Conservation (phyloP, 2,797 vertebrate species). For the Decapterus maruadsi region DNA sequence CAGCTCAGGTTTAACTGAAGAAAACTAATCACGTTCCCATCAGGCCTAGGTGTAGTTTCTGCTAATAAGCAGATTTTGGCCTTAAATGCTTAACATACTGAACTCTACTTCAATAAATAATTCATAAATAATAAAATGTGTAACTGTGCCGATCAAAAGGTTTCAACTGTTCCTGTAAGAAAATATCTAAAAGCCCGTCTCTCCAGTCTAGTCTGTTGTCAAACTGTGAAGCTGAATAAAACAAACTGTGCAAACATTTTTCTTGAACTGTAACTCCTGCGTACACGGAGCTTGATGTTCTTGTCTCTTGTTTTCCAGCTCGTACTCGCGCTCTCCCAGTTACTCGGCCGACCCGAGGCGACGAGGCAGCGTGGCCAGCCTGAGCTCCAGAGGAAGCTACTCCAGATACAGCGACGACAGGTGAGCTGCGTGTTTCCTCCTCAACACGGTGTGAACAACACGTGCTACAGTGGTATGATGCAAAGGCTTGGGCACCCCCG, state of each 20-base stretch:
- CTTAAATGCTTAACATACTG: background rate
- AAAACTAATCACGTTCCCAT: background rate
- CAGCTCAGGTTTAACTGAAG: background rate
- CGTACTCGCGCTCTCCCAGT: conserved; percentile 91
- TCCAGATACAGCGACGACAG: conserved; percentile 90
- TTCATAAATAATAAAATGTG: no score
- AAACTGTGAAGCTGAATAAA: background rate
- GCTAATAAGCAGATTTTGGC: background rate
- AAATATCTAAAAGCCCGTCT: background rate
- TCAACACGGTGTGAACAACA: background rate
- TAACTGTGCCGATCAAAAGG: no score
- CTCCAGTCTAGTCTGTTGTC: background rate
- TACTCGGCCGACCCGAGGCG: conserved; percentile 87
- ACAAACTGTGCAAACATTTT: background rate
- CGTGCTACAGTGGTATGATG: no score
- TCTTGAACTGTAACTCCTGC: background rate
- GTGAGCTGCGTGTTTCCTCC: conserved; percentile 74
- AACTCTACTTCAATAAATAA: no score
- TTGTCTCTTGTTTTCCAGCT: conserved; percentile 80
- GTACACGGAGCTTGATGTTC: background rate
- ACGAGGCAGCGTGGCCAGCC: conserved; percentile 87
- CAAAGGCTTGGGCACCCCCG: no score
- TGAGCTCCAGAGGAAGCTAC: conserved; percentile 90
- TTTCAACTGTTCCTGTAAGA: background rate
- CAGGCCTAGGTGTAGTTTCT: background rate